phyloP scores from a whole-genome alignment of 64 coral and sea anemone species.

The Dendronephthya gigantea region DNA sequence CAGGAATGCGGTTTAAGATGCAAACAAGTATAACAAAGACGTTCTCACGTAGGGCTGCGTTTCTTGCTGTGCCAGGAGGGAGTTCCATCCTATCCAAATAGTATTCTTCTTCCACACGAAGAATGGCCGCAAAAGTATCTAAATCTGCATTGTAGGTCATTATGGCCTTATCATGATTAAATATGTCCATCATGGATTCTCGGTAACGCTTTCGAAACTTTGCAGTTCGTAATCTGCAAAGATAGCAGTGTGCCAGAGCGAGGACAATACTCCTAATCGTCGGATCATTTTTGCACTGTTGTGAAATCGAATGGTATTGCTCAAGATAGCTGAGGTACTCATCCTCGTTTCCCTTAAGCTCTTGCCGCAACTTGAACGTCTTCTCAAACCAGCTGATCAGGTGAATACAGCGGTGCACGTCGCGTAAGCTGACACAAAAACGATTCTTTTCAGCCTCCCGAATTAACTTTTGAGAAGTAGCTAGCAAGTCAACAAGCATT shows the following conservation, averaged over 20 bases:
- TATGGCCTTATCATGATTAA: not conserved
- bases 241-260: constrained; percentile 67
- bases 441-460: constrained; percentile 46
- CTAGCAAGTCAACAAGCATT: constrained; percentile 46
- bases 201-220: constrained; percentile 22
- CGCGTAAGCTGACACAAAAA: constrained; percentile 88
- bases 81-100: constrained; percentile 51
- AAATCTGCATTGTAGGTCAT: not conserved
- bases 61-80: too few species aligned
- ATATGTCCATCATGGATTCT: constrained; percentile 17
- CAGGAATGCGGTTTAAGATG: constrained; percentile 53
- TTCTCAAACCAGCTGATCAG: constrained; percentile 54
- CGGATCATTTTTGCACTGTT: not conserved
- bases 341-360: not conserved
- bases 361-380: not conserved
- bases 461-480: constrained; percentile 53
- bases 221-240: constrained; percentile 43
- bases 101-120: constrained; percentile 52
- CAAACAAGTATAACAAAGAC: constrained; percentile 63
- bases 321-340: not conserved
- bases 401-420: too few species aligned
- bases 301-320: not conserved
- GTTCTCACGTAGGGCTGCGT: too few species aligned
- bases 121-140: constrained; percentile 10
- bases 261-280: constrained; percentile 32